Percentiles rank a stretch among this genome's conserved stretches.
phyloP scores from a whole-genome alignment of 2,888 invertebrate species.

The Tachystola acroxantha region DNA sequence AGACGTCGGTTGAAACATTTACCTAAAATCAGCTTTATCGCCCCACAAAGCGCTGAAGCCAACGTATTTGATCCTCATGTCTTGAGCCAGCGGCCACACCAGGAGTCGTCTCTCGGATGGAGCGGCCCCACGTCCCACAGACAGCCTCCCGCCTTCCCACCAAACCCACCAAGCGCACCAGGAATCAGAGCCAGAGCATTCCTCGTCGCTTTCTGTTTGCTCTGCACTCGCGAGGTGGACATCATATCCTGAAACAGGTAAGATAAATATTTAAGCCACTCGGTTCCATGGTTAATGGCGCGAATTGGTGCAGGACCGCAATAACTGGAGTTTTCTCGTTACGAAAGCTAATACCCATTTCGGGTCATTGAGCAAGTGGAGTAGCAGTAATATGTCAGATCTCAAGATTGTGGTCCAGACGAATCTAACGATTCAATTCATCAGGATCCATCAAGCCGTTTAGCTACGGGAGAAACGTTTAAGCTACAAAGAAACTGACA shows the following conservation, averaged over 20 bases:
- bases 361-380: too few species aligned
- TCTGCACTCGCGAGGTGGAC: conserved; percentile 79
- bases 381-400: too few species aligned
- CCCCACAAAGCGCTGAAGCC: conserved; percentile 83
- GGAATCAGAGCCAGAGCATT: conserved; percentile 55
- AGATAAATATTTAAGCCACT: not conserved
- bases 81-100: conserved; percentile 79
- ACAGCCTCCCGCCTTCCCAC: conserved; percentile 79
- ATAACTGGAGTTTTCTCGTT: too few species aligned
- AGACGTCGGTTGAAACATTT: too few species aligned
- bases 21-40: conserved; percentile 81
- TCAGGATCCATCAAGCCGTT: too few species aligned
- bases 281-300: too few species aligned
- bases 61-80: conserved; percentile 79
- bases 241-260: conserved; percentile 74
- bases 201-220: conserved; percentile 77
- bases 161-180: conserved; percentile 84
- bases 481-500: too few species aligned
- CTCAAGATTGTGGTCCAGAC: too few species aligned
- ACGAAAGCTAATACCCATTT: too few species aligned
- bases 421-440: too few species aligned
- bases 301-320: too few species aligned
- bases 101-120: conserved; percentile 76
- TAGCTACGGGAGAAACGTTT: too few species aligned
- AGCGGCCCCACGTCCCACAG: conserved; percentile 77